A percentile compares a stretch with the other conserved stretches of the same genome.
Conservation (phyloP, 2,113 vertebrate species). For the Eretmochelys imbricata region DNA sequence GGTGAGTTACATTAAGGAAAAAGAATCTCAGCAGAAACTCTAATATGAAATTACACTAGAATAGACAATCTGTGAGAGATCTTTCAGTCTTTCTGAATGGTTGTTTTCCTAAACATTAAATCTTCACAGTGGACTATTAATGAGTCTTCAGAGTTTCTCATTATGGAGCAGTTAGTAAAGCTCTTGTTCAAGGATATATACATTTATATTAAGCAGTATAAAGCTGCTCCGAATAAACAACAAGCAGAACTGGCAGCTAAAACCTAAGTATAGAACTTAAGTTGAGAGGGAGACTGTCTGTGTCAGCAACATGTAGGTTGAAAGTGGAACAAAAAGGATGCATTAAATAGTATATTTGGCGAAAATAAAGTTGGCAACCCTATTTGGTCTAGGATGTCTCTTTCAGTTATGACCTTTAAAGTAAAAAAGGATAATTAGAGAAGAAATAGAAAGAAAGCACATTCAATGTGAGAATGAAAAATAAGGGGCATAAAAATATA, state of each 20-base stretch:
- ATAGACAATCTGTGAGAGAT: background rate
- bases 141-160: background rate
- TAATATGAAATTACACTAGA: background rate
- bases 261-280: background rate
- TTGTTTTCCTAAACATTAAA: background rate
- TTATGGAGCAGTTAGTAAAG: background rate
- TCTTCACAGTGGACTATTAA: background rate
- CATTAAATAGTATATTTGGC: background rate
- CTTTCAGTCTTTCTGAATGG: background rate
- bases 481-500: background rate
- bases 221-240: background rate
- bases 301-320: background rate
- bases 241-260: background rate
- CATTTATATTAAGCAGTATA: background rate
- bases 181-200: accelerated
- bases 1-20: background rate
- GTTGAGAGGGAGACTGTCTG: background rate
- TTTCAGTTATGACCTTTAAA: background rate
- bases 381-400: background rate
- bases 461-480: background rate
- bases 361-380: background rate
- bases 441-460: background rate
- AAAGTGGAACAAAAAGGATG: background rate
- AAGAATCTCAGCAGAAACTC: background rate
- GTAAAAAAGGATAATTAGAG: background rate